These are phyloP conservation scores for Xyliphius kryptos DNA, from an alignment of 2,113 vertebrate genomes.

Conservation along the genomic window DNA sequence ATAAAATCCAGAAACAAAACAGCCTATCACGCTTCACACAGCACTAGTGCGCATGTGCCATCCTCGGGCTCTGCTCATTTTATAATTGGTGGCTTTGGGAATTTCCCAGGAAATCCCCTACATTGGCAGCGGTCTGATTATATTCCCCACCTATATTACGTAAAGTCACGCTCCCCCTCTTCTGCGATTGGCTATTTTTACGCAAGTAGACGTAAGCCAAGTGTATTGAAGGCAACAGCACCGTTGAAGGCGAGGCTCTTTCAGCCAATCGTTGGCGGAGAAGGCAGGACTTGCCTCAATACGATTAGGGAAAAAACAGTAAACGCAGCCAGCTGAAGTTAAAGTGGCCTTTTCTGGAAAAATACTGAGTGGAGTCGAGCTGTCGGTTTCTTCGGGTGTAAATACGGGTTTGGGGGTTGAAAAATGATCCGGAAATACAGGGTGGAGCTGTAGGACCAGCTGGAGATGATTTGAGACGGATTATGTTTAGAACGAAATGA, in stretches of 20 bases:
- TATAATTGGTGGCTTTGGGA: conserved; percentile 43
- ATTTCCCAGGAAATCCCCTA: conserved; percentile 51
- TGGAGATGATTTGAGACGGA: conserved; percentile 8
- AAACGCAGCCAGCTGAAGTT: not conserved
- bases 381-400: too few relatives aligned
- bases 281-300: not conserved
- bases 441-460: not conserved
- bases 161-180: not conserved
- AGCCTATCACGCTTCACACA: too few relatives aligned
- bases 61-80: conserved; percentile 26
- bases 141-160: not conserved
- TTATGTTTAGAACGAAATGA: not conserved
- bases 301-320: conserved; percentile 9
- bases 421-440: conserved; percentile 19
- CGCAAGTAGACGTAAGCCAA: not conserved
- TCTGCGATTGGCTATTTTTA: not conserved
- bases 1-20: too few relatives aligned
- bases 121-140: not conserved
- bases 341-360: conserved; percentile 40
- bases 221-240: not conserved
- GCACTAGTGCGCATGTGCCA: too few relatives aligned
- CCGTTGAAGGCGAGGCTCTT: not conserved
- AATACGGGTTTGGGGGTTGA: not conserved
- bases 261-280: not conserved
- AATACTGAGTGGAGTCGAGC: conserved; percentile 2